Base-by-base conservation (phyloP, 1,140 invertebrate species). In the Lepidurus packardi region DNA sequence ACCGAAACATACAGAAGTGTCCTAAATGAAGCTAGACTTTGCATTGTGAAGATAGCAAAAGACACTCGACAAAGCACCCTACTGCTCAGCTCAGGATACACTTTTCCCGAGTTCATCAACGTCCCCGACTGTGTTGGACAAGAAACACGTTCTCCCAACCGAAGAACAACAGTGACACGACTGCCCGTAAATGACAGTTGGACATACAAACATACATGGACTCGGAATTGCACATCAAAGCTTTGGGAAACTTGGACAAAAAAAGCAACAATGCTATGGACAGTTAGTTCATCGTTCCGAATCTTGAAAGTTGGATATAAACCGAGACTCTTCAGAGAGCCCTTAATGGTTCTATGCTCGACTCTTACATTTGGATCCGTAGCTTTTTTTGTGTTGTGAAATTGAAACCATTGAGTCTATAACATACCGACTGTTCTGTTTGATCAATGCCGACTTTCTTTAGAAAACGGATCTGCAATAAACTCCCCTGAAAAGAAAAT, bases 161-260 rank as follows among this genome's bases (percentile, higher is more conserved):
- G 53, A 21, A 65, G 21, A 65, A 65, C 53, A 65, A 65, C 9
- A 16, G 53, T 65, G 53, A 65, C 53, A 65, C 53, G 53, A 65
- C 21, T n/a, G 53, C 21, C 21, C 21, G 16, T 65, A 65, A 65
- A 65, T 65, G 13, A 16, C 53, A 13, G 21, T 65, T 21, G 53
- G 21, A 65, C 53, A 13, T 7, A 21, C 53, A 65, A 13, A 65
- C 21, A 65, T 4, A 34, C 34, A 3, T 4, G 34, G 2, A 34
- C 34, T 34, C 34, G 34, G 34, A 34, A 34, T 34, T 34, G 3
- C 34, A 34, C 34, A 34, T 3, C 34, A 34, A 34, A 34, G 34
- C 34, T 34, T 34, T 34, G 34, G 3, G 34, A 34, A 34, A 34
- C 34, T 34, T 34, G 34, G 34, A 34, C 34, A 34, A 34, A 34